Evolutionary conservation across 2,888 invertebrate genomes (phyloP), one percentile per base, ranked within the genome.

Genomic region (Neoitamus cyanurus): DNA sequence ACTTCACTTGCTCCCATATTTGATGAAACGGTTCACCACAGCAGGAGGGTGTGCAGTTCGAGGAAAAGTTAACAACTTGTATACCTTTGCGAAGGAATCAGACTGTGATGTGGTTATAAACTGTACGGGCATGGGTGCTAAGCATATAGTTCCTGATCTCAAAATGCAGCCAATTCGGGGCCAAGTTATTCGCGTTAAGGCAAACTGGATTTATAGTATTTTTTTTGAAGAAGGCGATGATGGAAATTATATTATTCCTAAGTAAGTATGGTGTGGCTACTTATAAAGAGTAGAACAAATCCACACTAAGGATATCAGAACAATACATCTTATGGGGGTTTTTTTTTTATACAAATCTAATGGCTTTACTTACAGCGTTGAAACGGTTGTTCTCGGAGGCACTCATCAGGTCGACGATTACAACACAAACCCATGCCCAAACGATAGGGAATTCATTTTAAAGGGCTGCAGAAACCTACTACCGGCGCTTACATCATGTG

Each of bases 171-270:
- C 97, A 1, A 93, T 96, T 73, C 92, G 97, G 87, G 97, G 97
- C 5, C 97, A 97, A 91, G 93, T 97, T 42, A 89, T 92, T 0
- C 93, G 93, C 89, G 95, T 95, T 0, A 90, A 92, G 83, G 96
- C 96, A 2, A 94, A 95, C 0, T 95, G 95, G 94, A 88, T 94
- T 2, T 94, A 92, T 86, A 91, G 93, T 75, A 92, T 91, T 0
- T 87, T 94, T n/a, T 86, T 94, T 0, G 94, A 94, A 86, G 93
- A 94, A 82, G 92, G 93, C 86, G 92, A 92, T 37, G 92, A 92
- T 83, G 94, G 94, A 36, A 92, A 93, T 88, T 97, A 97, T 88
- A 93, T 97, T 11, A 94, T 97, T 89, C 95, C 96, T 13, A 97
- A 96, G 96, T 96, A 92, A 92, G 92, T 90, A 31, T 31, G 3